Percentiles rank a stretch among this genome's conserved stretches.
phyloP scores from a whole-genome alignment of 2,797 vertebrate genomes.

The Melopsittacus undulatus region DNA sequence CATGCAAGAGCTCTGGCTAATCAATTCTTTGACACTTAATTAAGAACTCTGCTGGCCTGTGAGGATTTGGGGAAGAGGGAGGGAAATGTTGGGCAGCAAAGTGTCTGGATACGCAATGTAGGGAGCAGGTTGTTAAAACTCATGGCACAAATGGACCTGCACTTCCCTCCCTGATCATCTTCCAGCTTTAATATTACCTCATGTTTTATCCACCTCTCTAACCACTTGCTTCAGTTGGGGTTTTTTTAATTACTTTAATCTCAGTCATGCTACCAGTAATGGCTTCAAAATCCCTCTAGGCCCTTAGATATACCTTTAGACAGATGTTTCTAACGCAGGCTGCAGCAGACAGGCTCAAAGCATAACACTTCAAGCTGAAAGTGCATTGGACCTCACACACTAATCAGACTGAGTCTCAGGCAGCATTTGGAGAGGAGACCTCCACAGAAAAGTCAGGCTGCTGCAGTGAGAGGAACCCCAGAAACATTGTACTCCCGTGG shows the following conservation, averaged over 20 bases:
- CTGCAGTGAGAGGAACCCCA: neutral
- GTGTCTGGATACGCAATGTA: neutral
- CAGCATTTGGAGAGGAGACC: neutral
- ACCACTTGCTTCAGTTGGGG: conserved; percentile 10
- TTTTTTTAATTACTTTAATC: conserved; percentile 60
- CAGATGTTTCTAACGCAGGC: conserved; percentile 47
- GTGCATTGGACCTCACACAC: neutral
- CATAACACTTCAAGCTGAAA: conserved; percentile 26
- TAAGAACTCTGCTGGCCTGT: conserved; percentile 69
- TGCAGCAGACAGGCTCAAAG: neutral
- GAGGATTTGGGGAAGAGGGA: conserved; percentile 35
- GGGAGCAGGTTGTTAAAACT: conserved; percentile 28
- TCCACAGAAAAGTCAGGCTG: neutral
- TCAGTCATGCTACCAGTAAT: conserved; percentile 49
- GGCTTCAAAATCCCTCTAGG: conserved; percentile 56
- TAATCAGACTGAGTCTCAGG: neutral
- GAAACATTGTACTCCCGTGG: neutral
- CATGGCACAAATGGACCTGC: conserved; percentile 17
- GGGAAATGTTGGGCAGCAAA: neutral
- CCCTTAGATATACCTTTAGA: conserved; percentile 57
- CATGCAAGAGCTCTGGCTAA: conserved; percentile 65
- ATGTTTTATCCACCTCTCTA: neutral
- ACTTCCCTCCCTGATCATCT: neutral
- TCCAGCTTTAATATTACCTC: conserved; percentile 32
- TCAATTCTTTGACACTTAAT: conserved; percentile 79